Evolutionary conservation across 2,797 vertebrate genomes (phyloP).

Genomic region (Caiman crocodilus): DNA sequence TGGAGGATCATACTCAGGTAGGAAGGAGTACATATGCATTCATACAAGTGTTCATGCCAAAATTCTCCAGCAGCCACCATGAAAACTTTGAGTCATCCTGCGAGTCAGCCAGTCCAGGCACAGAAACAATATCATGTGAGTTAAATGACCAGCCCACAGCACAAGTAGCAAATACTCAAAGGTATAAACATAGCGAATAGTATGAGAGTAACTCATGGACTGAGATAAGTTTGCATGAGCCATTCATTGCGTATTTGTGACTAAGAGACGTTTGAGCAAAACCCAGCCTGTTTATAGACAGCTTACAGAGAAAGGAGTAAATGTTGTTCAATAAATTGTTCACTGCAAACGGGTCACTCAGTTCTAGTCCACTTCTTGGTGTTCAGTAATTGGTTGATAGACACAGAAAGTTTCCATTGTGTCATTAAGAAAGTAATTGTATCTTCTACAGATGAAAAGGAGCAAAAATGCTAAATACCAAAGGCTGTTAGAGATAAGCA

Average conservation of each 20-base stretch:
- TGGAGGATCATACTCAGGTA: background rate
- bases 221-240: conserved; percentile 7
- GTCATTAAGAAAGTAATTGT: background rate
- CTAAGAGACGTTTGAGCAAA: background rate
- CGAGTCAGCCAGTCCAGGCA: background rate
- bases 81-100: background rate
- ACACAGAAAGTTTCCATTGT: background rate
- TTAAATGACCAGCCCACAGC: background rate
- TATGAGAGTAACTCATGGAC: background rate
- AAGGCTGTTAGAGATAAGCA: conserved; percentile 35
- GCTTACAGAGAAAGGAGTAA: conserved; percentile 16
- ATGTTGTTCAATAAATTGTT: background rate
- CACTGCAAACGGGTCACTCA: background rate
- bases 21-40: background rate
- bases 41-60: fast-evolving
- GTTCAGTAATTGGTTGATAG: background rate
- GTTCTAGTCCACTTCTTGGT: background rate
- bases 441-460: conserved; percentile 21
- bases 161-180: background rate
- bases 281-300: background rate
- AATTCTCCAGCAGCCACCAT: conserved; percentile 5
- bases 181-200: background rate
- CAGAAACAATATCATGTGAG: background rate
- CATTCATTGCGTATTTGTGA: conserved; percentile 10
- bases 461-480: conserved; percentile 9